These are phyloP conservation scores for Volucella inflata DNA, from an alignment of 2,888 invertebrate species.

Conservation along the genomic window DNA sequence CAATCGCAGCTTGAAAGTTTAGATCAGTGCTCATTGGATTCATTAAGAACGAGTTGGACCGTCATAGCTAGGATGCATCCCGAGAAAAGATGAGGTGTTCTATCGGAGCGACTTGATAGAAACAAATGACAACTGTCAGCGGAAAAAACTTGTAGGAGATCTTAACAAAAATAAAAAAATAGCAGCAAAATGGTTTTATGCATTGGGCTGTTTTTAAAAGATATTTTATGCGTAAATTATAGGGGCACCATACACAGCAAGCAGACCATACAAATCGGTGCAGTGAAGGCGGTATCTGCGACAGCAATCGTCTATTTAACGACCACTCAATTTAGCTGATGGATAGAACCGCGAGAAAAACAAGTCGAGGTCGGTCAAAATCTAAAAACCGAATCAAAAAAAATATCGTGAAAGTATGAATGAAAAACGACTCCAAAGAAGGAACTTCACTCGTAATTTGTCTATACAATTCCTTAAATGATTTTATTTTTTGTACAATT, in stretches of 20 bases:
- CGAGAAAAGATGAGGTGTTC: slow-evolving; percentile 13
- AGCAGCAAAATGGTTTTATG: slow-evolving; percentile 23
- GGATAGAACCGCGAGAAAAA: slow-evolving; percentile 27
- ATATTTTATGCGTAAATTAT: slow-evolving; percentile 27
- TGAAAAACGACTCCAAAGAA: not conserved
- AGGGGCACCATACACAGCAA: slow-evolving; percentile 15
- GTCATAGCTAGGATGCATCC: slow-evolving; percentile 29
- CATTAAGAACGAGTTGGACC: not conserved
- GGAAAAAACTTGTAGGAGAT: slow-evolving; percentile 47
- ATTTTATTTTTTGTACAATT: slow-evolving; percentile 1
- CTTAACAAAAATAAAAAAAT: slow-evolving; percentile 13
- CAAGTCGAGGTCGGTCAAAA: slow-evolving; percentile 55
- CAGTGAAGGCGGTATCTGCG: slow-evolving; percentile 38
- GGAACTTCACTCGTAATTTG: not conserved
- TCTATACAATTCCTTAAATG: not conserved
- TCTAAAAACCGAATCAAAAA: not conserved
- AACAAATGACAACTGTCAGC: slow-evolving; percentile 71
- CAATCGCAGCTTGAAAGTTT: slow-evolving; percentile 35
- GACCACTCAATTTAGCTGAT: slow-evolving; percentile 38
- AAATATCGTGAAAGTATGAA: slow-evolving; percentile 14
- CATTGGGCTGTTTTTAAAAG: slow-evolving; percentile 28
- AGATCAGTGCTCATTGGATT: not conserved
- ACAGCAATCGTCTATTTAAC: slow-evolving; percentile 59
- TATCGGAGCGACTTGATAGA: slow-evolving; percentile 68
- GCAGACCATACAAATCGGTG: slow-evolving; percentile 7